phyloP scores from a whole-genome alignment of 2,113 vertebrate species.

The Porphyrio hochstetteri region DNA sequence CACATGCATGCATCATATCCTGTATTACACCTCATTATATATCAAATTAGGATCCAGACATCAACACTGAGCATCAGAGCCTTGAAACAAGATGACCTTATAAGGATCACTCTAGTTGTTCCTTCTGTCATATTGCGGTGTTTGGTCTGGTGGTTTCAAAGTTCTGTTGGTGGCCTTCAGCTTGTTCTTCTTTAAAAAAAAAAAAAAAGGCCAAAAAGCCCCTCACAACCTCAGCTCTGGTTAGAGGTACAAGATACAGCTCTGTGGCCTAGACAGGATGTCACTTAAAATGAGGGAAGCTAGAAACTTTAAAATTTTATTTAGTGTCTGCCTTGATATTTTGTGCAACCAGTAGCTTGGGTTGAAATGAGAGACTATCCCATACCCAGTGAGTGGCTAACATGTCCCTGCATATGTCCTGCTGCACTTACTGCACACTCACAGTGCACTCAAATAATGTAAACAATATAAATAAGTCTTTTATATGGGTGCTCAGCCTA shows the following conservation, averaged over 20 bases:
- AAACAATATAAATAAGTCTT: too few relatives aligned
- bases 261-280: neutral
- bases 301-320: neutral
- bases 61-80: neutral
- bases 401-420: neutral
- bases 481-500: neutral
- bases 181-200: neutral
- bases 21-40: neutral
- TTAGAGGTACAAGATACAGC: neutral
- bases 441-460: too few relatives aligned
- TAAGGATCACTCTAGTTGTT: neutral
- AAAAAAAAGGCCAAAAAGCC: neutral
- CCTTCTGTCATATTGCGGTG: neutral
- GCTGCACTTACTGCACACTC: neutral
- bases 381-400: neutral
- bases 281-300: neutral
- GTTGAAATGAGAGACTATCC: neutral
- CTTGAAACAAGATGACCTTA: neutral
- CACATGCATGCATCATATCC: neutral
- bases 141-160: neutral
- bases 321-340: neutral
- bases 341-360: neutral
- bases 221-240: neutral
- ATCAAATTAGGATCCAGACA: neutral
- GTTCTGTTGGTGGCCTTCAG: neutral